Conservation (phyloP, 2,888 invertebrate species). For the Unio delphinus region DNA sequence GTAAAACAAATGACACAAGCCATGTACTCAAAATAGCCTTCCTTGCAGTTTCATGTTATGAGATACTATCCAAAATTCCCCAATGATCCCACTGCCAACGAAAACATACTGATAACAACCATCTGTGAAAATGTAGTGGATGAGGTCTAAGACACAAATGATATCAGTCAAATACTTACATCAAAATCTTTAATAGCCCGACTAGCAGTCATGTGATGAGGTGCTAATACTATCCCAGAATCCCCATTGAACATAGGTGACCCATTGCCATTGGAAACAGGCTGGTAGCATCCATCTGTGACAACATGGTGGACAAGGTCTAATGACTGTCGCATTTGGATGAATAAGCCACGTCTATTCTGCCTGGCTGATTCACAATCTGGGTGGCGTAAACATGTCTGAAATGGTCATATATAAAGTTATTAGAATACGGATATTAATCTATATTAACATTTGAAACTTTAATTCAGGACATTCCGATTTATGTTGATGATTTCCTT, state of each 20-base stretch:
- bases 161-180: conserved; percentile 52
- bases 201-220: conserved; percentile 76
- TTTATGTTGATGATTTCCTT: too few species aligned
- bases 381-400: conserved; percentile 94
- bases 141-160: neutral
- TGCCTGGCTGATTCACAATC: conserved; percentile 93
- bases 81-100: too few species aligned
- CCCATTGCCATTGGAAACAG: conserved; percentile 42
- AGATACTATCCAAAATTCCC: too few species aligned
- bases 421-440: too few species aligned
- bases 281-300: conserved; percentile 86
- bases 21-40: too few species aligned
- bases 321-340: conserved; percentile 95
- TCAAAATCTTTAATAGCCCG: conserved; percentile 88
- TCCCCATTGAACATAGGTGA: conserved; percentile 64
- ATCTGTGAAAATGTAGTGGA: neutral
- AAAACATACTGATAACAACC: too few species aligned
- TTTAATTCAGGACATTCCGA: too few species aligned
- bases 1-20: too few species aligned
- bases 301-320: conserved; percentile 98
- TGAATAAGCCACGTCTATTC: conserved; percentile 96
- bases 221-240: conserved; percentile 71
- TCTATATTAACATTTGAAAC: too few species aligned
- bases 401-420: conserved; percentile 18
- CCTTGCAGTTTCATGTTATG: too few species aligned